A percentile compares a stretch with the other conserved stretches of the same genome.
Evolutionary conservation across 2,888 invertebrate species (phyloP).

Genomic region (Bombylius discolor): DNA sequence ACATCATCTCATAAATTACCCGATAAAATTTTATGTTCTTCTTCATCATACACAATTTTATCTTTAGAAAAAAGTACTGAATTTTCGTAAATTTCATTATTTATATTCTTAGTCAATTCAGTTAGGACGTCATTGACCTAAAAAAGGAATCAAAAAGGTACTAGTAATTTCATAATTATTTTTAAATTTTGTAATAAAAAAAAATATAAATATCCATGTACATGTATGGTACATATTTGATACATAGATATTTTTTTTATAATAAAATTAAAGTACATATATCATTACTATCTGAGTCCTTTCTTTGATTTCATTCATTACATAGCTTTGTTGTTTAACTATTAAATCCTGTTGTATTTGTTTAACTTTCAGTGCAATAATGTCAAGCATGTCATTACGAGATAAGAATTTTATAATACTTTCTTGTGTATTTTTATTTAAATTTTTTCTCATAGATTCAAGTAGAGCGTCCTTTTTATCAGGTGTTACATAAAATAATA

Average conservation of each 20-base stretch:
- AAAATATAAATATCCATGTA: too few relatives aligned
- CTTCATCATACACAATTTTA: neutral
- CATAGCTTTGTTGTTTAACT: neutral
- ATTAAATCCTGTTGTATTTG: neutral
- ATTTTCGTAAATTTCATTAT: too few relatives aligned
- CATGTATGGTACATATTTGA: too few relatives aligned
- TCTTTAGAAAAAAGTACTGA: too few relatives aligned
- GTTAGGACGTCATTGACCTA: too few relatives aligned
- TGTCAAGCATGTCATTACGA: neutral
- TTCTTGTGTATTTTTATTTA: neutral
- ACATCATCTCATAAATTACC: neutral
- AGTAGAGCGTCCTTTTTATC: conserved; percentile 1
- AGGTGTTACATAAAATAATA: conserved; percentile 6
- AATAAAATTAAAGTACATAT: too few relatives aligned
- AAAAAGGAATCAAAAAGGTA: too few relatives aligned
- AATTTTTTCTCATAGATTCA: neutral
- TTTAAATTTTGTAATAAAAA: too few relatives aligned
- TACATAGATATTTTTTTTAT: too few relatives aligned
- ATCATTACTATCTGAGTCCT: conserved; percentile 3
- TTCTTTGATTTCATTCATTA: conserved; percentile 3
- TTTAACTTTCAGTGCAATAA: neutral
- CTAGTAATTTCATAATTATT: too few relatives aligned
- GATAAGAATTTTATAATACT: conserved; percentile 3
- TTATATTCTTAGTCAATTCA: too few relatives aligned
- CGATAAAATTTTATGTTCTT: neutral